Conservation (phyloP, 2,113 vertebrate species). For the Pelodiscus sinensis region DNA sequence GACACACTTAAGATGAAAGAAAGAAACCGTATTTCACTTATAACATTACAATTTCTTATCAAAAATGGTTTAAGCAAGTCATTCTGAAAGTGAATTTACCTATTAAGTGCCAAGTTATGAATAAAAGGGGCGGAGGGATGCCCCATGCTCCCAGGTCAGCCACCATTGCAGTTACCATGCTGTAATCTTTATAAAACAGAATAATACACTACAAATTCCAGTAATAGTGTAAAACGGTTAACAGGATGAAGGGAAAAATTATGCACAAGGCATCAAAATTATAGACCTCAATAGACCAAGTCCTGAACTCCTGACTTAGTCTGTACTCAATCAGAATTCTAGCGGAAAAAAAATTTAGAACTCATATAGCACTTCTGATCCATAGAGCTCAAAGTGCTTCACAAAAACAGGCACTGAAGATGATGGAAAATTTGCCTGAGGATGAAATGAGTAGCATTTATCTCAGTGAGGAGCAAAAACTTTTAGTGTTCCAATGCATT, state of each 20-base stretch:
- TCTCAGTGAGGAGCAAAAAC: conserved; percentile 12
- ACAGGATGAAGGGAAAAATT: background rate
- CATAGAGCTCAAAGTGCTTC: background rate
- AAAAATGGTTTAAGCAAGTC: conserved; percentile 48
- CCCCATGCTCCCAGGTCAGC: conserved; percentile 20
- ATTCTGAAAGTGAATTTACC: conserved; percentile 45
- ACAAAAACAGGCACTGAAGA: conserved; percentile 26
- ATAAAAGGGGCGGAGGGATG: background rate
- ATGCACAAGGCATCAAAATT: fast-evolving
- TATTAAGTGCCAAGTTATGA: conserved; percentile 7
- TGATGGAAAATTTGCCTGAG: conserved; percentile 37
- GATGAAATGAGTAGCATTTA: conserved; percentile 41
- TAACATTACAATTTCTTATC: background rate
- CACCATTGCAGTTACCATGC: conserved; percentile 16
- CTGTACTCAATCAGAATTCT: conserved; percentile 30
- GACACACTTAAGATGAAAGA: conserved; percentile 44
- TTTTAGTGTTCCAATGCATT: background rate
- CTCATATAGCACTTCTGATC: background rate
- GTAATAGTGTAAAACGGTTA: background rate
- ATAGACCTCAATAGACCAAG: background rate
- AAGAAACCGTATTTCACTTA: conserved; percentile 40
- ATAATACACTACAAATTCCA: background rate
- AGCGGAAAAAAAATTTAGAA: conserved; percentile 45
- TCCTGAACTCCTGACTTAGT: conserved; percentile 24
- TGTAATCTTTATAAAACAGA: background rate